These are phyloP conservation scores for Drosophila atripex DNA, from an alignment of 2,888 invertebrate species.

Conservation along the genomic window DNA sequence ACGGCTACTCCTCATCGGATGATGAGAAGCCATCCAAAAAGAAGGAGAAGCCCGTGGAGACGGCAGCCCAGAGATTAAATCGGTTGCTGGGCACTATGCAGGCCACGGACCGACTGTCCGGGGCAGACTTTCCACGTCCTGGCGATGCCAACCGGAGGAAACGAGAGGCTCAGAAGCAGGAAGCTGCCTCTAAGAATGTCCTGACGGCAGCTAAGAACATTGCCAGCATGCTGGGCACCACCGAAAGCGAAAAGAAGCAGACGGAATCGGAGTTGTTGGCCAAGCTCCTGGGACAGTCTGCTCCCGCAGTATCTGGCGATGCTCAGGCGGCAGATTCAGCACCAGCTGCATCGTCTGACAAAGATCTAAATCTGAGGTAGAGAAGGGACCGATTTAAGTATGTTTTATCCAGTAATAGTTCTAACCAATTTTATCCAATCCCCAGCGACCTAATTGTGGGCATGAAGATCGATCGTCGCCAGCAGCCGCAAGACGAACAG, in stretches of 20 bases:
- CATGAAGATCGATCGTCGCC: conserved; percentile 89
- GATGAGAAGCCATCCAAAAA: conserved; percentile 71
- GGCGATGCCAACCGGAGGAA: conserved; percentile 71
- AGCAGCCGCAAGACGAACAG: conserved; percentile 53
- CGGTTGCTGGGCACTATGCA: conserved; percentile 82
- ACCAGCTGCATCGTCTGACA: conserved; percentile 19
- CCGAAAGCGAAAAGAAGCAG: conserved; percentile 86
- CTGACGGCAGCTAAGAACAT: conserved; percentile 88
- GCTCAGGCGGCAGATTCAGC: conserved; percentile 8
- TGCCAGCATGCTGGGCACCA: conserved; percentile 88
- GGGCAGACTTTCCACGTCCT: conserved; percentile 74
- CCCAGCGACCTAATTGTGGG: conserved; percentile 89
- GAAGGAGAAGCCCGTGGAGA: conserved; percentile 58
- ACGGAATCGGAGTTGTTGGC: conserved; percentile 90
- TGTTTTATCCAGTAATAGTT: background rate
- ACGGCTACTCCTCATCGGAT: conserved; percentile 73
- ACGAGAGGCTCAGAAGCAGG: conserved; percentile 60
- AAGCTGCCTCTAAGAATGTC: conserved; percentile 68
- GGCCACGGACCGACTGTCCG: conserved; percentile 65
- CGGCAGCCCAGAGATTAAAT: conserved; percentile 81
- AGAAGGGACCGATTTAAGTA: background rate
- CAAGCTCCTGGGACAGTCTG: conserved; percentile 86
- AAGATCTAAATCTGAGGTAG: conserved; percentile 77
- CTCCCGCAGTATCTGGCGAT: background rate
- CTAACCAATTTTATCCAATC: background rate